Evolutionary conservation across 2,113 vertebrate species (phyloP).

Genomic region (Syngnathus typhle): DNA sequence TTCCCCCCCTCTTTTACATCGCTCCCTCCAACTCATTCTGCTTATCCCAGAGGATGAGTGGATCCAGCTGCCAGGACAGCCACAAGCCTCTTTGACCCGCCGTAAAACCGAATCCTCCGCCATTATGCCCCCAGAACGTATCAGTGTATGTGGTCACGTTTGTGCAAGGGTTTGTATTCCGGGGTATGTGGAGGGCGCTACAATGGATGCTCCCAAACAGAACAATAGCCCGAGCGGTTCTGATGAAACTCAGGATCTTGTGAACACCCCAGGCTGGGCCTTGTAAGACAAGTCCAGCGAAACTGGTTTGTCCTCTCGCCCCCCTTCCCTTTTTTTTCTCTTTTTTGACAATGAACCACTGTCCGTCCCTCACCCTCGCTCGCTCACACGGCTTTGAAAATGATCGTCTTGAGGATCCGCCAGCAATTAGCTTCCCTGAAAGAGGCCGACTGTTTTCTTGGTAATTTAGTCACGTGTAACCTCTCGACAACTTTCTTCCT

Average conservation of each 20-base stretch:
- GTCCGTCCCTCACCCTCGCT: constrained; percentile 4
- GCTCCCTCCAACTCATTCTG: constrained; percentile 11
- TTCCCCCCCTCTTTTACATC: not conserved
- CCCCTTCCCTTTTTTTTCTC: no score
- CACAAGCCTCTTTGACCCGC: not conserved
- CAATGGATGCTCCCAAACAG: constrained; percentile 36
- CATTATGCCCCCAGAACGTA: not conserved
- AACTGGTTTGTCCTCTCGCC: constrained; percentile 58
- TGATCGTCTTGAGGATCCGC: not conserved
- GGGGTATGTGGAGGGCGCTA: constrained; percentile 30
- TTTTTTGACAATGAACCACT: constrained; percentile 16
- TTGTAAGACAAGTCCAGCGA: constrained; percentile 42
- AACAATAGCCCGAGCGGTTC: constrained; percentile 52
- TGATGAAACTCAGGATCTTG: constrained; percentile 50
- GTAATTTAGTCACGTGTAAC: not conserved
- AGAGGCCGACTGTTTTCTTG: not conserved
- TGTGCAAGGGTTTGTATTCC: constrained; percentile 15
- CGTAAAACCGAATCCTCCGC: constrained; percentile 19
- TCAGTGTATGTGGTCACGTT: not conserved
- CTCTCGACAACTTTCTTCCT: not conserved
- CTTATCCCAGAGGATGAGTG: constrained; percentile 55
- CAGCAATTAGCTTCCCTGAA: constrained; percentile 1
- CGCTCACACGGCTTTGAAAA: not conserved
- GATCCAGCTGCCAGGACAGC: constrained; percentile 54
- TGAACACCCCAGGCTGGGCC: constrained; percentile 25